Evolutionary conservation across 92 coral and sea anemone genomes (phyloP).

Genomic region (Paramuricea clavata): DNA sequence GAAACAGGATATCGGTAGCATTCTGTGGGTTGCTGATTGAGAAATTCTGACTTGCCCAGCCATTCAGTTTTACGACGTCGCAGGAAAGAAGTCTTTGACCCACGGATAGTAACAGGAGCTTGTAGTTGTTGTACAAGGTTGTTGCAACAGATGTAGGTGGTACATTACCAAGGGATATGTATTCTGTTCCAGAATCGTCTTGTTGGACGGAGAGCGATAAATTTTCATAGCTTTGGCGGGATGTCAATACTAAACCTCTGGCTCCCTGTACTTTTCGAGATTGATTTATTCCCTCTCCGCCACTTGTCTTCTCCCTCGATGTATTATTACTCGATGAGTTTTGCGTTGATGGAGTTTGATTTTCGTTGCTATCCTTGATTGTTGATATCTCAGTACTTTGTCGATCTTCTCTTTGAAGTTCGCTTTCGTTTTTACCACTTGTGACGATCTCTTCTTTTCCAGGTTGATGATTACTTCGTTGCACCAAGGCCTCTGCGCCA

Average conservation of each 20-base stretch:
- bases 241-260: background rate
- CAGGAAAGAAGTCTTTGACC: background rate
- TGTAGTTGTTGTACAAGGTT: constrained; percentile 11
- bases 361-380: background rate
- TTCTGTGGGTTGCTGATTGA: background rate
- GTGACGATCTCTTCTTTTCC: background rate
- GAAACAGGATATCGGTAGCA: background rate
- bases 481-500: background rate
- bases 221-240: background rate
- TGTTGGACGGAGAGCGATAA: background rate
- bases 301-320: background rate
- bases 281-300: background rate
- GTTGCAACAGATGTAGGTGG: background rate
- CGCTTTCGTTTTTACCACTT: background rate
- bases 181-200: background rate
- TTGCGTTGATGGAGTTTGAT: background rate
- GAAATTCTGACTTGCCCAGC: background rate
- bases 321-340: background rate
- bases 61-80: background rate
- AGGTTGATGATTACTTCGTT: no score
- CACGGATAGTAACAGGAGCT: background rate
- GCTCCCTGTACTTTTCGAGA: background rate
- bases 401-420: background rate
- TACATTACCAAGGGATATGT: background rate
- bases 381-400: background rate